Evolutionary conservation across 2,113 vertebrate species (phyloP).

Genomic region (Microcebus tavaratra): DNA sequence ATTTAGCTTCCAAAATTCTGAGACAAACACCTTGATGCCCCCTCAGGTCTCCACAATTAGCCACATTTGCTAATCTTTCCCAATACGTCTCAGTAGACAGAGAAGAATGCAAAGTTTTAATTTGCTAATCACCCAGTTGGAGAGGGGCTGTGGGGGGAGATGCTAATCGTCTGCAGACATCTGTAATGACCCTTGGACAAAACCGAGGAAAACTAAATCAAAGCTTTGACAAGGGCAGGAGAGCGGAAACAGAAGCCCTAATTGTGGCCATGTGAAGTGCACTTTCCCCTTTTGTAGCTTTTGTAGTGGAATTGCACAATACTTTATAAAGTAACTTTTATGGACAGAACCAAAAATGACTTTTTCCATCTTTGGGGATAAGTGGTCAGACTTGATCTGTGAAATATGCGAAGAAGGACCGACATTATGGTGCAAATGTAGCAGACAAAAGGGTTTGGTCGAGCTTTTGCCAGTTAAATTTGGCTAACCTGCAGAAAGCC

Average conservation of each 20-base stretch:
- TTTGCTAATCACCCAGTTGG: slow-evolving; percentile 80
- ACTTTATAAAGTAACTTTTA: slow-evolving; percentile 75
- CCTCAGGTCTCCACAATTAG: slow-evolving; percentile 74
- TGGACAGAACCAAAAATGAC: slow-evolving; percentile 68
- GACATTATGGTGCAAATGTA: slow-evolving; percentile 72
- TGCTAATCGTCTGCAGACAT: slow-evolving; percentile 83
- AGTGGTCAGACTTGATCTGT: slow-evolving; percentile 72
- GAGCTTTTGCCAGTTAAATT: slow-evolving; percentile 73
- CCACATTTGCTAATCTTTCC: slow-evolving; percentile 80
- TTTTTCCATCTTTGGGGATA: slow-evolving; percentile 72
- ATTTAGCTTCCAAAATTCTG: slow-evolving; percentile 77
- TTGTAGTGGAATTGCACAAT: slow-evolving; percentile 59
- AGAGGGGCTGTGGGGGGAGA: slow-evolving; percentile 67
- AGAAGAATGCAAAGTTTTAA: slow-evolving; percentile 81
- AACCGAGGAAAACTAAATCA: slow-evolving; percentile 82
- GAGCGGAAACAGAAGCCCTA: slow-evolving; percentile 80
- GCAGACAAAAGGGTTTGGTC: slow-evolving; percentile 67
- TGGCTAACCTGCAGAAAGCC: slow-evolving; percentile 80
- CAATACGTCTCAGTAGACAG: slow-evolving; percentile 72
- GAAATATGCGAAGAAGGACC: slow-evolving; percentile 69
- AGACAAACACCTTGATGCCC: slow-evolving; percentile 73
- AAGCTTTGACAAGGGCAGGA: slow-evolving; percentile 82
- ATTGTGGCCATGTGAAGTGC: slow-evolving; percentile 78
- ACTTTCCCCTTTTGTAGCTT: slow-evolving; percentile 73
- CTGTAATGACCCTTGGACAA: slow-evolving; percentile 84